Conservation (phyloP, 2,797 vertebrate species). For the Cetoscarus ocellatus region DNA sequence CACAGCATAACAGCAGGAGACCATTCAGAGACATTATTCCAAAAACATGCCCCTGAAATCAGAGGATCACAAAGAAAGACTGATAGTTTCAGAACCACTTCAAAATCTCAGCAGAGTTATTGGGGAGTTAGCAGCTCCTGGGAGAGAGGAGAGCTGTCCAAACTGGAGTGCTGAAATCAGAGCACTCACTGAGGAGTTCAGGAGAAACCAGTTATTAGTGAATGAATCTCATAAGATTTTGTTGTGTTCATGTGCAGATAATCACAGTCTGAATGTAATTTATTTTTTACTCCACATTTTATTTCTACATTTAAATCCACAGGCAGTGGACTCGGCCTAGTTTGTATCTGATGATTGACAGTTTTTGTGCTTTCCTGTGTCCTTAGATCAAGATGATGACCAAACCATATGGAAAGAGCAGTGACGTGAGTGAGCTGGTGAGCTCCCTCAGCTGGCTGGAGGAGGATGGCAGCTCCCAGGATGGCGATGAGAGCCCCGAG, state of each 20-base stretch:
- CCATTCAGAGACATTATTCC: conserved; percentile 11
- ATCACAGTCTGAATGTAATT: background rate
- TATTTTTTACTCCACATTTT: background rate
- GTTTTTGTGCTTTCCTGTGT: conserved; percentile 7
- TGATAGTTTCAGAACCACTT: conserved; percentile 4
- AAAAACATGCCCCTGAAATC: conserved; percentile 11
- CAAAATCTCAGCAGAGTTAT: background rate
- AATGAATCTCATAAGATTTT: background rate
- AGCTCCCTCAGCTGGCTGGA: conserved; percentile 90
- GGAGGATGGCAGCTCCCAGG: conserved; percentile 86
- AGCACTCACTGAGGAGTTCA: conserved; percentile 7
- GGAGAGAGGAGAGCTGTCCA: conserved; percentile 58
- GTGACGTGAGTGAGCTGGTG: conserved; percentile 89
- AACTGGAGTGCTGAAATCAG: conserved; percentile 65
- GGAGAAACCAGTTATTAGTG: background rate
- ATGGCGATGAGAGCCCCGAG: conserved; percentile 85
- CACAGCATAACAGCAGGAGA: conserved; percentile 52
- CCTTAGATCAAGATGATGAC: conserved; percentile 88
- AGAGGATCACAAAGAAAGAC: background rate
- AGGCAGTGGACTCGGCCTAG: background rate
- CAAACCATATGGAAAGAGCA: conserved; percentile 84
- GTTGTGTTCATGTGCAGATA: background rate
- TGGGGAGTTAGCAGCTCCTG: conserved; percentile 3
- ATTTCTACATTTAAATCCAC: background rate
- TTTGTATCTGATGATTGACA: conserved; percentile 4